Conservation (phyloP, 1,140 invertebrate genomes). For the Orussus abietinus region DNA sequence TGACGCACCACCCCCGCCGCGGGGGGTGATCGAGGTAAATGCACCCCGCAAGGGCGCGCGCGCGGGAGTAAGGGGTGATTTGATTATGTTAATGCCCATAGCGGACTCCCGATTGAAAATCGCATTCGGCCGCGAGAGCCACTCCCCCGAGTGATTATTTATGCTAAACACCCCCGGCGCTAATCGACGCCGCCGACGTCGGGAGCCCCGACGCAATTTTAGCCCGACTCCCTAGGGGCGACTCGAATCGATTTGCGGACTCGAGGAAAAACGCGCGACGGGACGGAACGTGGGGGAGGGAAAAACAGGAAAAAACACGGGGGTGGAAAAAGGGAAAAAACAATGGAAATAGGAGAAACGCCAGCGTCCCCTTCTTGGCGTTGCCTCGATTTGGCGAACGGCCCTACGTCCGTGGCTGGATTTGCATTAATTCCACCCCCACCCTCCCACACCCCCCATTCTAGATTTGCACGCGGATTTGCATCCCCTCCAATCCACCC, state of each 20-base stretch:
- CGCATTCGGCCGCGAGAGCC: conserved; percentile 29
- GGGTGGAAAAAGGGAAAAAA: conserved; percentile 8
- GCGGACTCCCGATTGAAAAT: conserved; percentile 42
- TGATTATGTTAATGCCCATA: conserved; percentile 41
- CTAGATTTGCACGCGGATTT: too few relatives aligned
- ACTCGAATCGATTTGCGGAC: not conserved
- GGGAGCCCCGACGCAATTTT: too few relatives aligned
- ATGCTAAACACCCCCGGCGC: conserved; percentile 39
- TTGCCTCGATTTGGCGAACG: conserved; percentile 14
- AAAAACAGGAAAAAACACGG: conserved; percentile 3
- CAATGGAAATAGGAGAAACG: conserved; percentile 6
- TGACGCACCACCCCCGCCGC: too few relatives aligned
- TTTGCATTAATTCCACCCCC: conserved; percentile 25
- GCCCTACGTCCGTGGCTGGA: conserved; percentile 12
- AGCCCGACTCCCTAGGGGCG: conserved; percentile 3
- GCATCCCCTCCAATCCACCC: too few relatives aligned
- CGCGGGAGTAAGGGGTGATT: too few relatives aligned
- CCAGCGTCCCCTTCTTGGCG: not conserved
- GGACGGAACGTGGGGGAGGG: conserved; percentile 1
- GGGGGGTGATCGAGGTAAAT: too few relatives aligned
- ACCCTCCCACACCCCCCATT: too few relatives aligned
- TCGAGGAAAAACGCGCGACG: conserved; percentile 2
- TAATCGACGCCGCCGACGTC: conserved; percentile 22
- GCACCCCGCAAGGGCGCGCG: too few relatives aligned
- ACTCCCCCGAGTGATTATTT: conserved; percentile 42